Conservation (phyloP, 2,113 vertebrate species). For the Cygnus atratus region DNA sequence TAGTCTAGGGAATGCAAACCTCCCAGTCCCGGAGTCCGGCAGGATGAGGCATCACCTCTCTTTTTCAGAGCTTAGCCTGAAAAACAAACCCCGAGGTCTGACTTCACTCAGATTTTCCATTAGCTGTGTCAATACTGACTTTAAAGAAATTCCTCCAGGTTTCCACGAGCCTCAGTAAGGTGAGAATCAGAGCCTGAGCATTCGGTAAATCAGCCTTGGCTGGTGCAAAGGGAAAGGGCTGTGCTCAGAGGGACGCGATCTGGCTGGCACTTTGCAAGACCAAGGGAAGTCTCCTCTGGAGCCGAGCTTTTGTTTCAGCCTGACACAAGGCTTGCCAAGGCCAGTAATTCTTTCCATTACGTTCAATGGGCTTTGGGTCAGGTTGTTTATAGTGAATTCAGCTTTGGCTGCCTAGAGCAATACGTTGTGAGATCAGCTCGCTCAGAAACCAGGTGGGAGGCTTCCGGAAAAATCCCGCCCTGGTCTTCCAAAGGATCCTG, state of each 20-base stretch:
- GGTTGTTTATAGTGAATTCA: background rate
- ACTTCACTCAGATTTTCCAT: constrained; percentile 3
- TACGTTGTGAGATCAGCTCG: background rate
- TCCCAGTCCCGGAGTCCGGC: background rate
- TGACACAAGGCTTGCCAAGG: background rate
- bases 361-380: background rate
- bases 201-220: background rate
- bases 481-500: background rate
- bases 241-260: background rate
- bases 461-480: background rate
- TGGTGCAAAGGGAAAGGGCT: background rate
- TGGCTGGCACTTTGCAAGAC: background rate
- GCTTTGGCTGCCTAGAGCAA: background rate
- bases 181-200: background rate
- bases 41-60: background rate
- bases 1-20: background rate
- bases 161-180: background rate
- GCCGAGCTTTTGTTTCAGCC: background rate
- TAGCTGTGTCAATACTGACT: background rate
- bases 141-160: background rate
- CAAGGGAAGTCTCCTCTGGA: background rate
- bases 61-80: background rate
- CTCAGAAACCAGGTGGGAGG: background rate
- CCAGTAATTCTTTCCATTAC: background rate
- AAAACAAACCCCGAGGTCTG: background rate